A percentile compares a stretch with the other conserved stretches of the same genome.
Conservation (phyloP, 2,888 invertebrate genomes). For the Yponomeuta malinellus region DNA sequence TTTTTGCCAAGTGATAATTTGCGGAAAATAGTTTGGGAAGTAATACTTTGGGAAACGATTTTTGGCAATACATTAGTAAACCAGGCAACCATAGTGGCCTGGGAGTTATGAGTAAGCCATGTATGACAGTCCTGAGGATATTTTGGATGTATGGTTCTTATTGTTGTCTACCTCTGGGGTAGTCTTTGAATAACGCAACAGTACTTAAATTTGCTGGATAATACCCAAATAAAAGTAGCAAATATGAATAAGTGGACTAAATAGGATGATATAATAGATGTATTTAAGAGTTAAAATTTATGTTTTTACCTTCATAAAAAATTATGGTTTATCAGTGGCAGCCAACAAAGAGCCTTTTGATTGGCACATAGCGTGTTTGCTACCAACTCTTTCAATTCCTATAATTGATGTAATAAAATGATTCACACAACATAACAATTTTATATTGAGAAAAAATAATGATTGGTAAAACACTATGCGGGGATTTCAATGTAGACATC, state of each 20-base stretch:
- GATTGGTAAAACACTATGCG: background rate
- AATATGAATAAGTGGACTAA: too few relatives aligned
- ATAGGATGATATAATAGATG: too few relatives aligned
- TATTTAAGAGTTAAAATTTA: too few relatives aligned
- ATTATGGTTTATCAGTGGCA: background rate
- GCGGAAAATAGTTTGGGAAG: too few relatives aligned
- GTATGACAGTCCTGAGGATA: background rate
- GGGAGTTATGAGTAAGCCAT: background rate
- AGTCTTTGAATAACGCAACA: background rate
- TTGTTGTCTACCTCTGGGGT: background rate
- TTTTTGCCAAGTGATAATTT: too few relatives aligned
- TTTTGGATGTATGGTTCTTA: background rate
- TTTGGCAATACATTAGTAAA: too few relatives aligned
- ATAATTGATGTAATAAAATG: constrained; percentile 1
- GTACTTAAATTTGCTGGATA: background rate
- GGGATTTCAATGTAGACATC: background rate
- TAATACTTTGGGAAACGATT: too few relatives aligned
- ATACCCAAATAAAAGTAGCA: background rate
- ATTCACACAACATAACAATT: background rate
- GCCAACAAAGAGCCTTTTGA: background rate
- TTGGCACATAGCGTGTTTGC: background rate
- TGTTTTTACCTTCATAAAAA: background rate
- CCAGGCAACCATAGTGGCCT: background rate
- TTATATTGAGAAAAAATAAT: background rate
- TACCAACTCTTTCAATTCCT: background rate